A percentile compares a stretch with the other conserved stretches of the same genome.
phyloP scores from a whole-genome alignment of 2,113 vertebrate species.

The Talpa occidentalis region DNA sequence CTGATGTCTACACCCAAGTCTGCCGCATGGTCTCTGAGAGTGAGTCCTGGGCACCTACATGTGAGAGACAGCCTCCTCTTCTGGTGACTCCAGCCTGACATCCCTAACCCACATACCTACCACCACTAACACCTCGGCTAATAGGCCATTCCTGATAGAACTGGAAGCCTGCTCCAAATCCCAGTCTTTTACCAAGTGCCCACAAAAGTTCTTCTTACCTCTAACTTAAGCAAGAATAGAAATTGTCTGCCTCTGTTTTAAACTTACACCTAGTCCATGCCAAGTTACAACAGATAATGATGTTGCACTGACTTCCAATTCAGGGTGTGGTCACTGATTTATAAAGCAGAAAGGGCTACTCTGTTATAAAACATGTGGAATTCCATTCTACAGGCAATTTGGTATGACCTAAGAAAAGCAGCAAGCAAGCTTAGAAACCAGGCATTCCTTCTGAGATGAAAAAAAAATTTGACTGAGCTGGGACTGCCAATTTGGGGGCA shows the following conservation, averaged over 20 bases:
- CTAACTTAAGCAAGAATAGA: not conserved
- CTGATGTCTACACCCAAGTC: not conserved
- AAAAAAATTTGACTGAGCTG: not conserved
- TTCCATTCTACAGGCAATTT: not conserved
- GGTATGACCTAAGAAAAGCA: not conserved
- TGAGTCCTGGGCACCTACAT: not conserved
- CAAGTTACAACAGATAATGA: not conserved
- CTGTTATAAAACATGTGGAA: not conserved
- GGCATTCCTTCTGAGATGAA: conserved; percentile 24
- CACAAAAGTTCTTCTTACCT: not conserved
- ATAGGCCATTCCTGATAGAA: not conserved
- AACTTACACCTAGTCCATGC: not conserved
- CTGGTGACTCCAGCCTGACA: not conserved
- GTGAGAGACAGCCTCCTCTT: rapidly evolving
- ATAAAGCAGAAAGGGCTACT: conserved; percentile 17
- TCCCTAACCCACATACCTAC: not conserved
- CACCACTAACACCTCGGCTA: not conserved
- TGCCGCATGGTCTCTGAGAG: not conserved
- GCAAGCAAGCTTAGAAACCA: not conserved
- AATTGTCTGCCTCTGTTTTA: not conserved
- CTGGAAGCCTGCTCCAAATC: not conserved
- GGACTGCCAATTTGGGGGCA: not conserved
- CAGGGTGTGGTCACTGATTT: not conserved
- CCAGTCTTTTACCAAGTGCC: not conserved
- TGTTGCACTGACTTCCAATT: conserved; percentile 29